These are phyloP conservation scores for Elgaria multicarinata DNA, from an alignment of 2,113 vertebrate species.

Conservation along the genomic window DNA sequence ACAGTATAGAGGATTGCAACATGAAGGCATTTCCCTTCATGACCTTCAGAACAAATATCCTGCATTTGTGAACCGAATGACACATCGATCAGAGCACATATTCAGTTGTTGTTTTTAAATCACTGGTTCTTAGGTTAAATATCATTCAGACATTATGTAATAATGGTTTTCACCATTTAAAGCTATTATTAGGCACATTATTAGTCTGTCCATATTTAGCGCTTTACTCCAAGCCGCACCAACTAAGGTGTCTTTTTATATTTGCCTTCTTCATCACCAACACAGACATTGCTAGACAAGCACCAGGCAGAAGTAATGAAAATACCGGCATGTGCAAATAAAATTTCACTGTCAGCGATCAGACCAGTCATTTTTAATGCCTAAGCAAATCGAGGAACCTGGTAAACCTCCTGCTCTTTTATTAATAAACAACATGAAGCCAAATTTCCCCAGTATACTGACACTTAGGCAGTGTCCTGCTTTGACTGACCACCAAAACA, in stretches of 20 bases:
- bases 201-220: conserved; percentile 41
- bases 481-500: background rate
- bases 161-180: conserved; percentile 28
- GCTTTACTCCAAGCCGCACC: conserved; percentile 12
- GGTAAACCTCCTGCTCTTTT: conserved; percentile 25
- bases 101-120: background rate
- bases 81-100: background rate
- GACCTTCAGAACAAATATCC: background rate
- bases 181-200: no score
- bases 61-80: background rate
- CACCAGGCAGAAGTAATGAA: conserved; percentile 69
- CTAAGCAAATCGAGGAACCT: conserved; percentile 59
- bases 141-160: background rate
- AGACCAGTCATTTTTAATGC: conserved; percentile 56
- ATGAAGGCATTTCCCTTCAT: background rate
- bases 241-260: conserved; percentile 25
- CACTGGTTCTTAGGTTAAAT: background rate
- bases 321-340: conserved; percentile 60
- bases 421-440: conserved; percentile 42
- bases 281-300: conserved; percentile 59
- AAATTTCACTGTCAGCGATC: conserved; percentile 64
- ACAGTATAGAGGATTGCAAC: background rate
- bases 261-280: conserved; percentile 46
- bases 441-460: conserved; percentile 10
- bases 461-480: background rate